Evolutionary conservation across 1,140 invertebrate genomes (phyloP).

Genomic region (Lutraria rhynchaena): DNA sequence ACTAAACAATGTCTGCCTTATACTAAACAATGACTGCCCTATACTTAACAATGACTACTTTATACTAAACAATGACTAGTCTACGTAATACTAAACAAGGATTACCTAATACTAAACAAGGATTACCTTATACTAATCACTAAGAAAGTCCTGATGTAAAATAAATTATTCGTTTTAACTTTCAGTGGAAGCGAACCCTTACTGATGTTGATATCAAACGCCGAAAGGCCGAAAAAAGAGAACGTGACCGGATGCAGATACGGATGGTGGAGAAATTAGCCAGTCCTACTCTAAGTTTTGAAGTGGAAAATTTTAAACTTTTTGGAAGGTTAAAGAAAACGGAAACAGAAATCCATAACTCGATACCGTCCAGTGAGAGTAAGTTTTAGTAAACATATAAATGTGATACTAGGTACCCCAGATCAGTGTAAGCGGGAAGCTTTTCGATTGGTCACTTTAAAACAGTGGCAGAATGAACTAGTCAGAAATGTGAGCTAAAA

Average conservation of each 20-base stretch:
- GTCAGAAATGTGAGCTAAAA: neutral
- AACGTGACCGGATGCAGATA: slow-evolving; percentile 44
- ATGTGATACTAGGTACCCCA: no score
- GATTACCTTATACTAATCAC: no score
- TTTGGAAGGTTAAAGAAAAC: slow-evolving; percentile 46
- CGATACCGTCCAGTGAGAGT: slow-evolving; percentile 43
- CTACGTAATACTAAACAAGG: no score
- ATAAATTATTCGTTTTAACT: no score
- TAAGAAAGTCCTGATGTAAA: no score
- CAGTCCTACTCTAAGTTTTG: slow-evolving; percentile 39
- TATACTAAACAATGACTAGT: no score
- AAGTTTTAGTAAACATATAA: neutral
- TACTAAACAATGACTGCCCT: neutral
- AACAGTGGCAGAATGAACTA: neutral
- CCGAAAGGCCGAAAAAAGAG: slow-evolving; percentile 23
- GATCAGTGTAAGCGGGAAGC: neutral
- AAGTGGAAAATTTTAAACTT: slow-evolving; percentile 49
- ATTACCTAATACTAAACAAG: no score
- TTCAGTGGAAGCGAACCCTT: slow-evolving; percentile 45
- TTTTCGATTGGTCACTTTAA: neutral
- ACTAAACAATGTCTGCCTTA: neutral
- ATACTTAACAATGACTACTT: neutral
- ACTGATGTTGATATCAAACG: slow-evolving; percentile 51
- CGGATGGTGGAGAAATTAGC: slow-evolving; percentile 24
- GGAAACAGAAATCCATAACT: slow-evolving; percentile 46